Evolutionary conservation across 1,140 invertebrate species (phyloP), one percentile per base, ranked within the genome.

Genomic region (Galleria mellonella): DNA sequence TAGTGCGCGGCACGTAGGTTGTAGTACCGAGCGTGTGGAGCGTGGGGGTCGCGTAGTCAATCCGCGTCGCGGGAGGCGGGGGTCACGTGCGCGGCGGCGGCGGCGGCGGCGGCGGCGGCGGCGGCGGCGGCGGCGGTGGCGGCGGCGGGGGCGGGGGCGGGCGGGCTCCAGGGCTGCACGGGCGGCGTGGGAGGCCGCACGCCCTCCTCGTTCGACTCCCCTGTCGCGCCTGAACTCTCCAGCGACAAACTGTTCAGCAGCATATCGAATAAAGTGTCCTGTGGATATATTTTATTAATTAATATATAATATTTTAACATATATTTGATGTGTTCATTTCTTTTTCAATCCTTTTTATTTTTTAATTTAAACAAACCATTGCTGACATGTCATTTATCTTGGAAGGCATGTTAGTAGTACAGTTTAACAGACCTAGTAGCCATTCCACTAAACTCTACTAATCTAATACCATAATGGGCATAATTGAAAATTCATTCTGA

Each of bases 211-310:
- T 6, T 23, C 12, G 10, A 4, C 27, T 51, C 47, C 28, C 42
- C 60, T 14, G 46, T 35, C 13, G 46, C 54, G 13, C 36, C 47
- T 23, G 41, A 43, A 47, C 61, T 55, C 27, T 78, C 74, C 14
- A 81, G 54, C 5, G 74, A 63, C 41, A 81, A 51, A 32, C 70
- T 81, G 58, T 73, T 81, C 41, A 83, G 55, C 37, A 83, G 59
- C 55, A 83, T 77, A 46, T 83, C 79, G 60, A 83, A 78, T 28
- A 83, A 51, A 0, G 72, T 77, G 47, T 83, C 79, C 79, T 83
- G 62, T 43, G 6, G 2, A 23, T 23, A 23, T 23, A 23, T 6
- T 2, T 23, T 3, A n/a, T n/a, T n/a, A n/a, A n/a, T n/a, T n/a
- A n/a, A n/a, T n/a, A n/a, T n/a, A n/a, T n/a, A n/a, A n/a, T n/a